Conservation (phyloP, 2,797 vertebrate species). For the Sebastiscus tertius region DNA sequence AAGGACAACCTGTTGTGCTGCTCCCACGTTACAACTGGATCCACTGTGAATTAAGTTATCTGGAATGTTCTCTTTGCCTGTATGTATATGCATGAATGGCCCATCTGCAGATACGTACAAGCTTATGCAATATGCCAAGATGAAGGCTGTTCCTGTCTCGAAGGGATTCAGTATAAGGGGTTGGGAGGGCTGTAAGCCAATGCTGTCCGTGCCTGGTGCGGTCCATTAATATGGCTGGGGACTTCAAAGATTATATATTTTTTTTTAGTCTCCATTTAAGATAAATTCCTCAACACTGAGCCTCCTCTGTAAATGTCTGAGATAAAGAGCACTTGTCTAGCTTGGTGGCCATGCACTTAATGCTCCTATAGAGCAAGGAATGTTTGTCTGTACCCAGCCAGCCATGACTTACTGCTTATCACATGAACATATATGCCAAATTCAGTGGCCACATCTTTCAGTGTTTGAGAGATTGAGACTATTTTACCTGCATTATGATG, state of each 20-base stretch:
- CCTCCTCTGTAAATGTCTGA: constrained; percentile 48
- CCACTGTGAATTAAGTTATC: constrained; percentile 88
- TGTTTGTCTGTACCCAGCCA: constrained; percentile 52
- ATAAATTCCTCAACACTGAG: constrained; percentile 48
- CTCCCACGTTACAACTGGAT: constrained; percentile 85
- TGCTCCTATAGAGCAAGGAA: constrained; percentile 51
- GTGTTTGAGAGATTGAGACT: constrained; percentile 32
- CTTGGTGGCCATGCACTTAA: constrained; percentile 65
- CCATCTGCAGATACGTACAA: constrained; percentile 74
- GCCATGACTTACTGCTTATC: constrained; percentile 29
- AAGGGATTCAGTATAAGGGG: constrained; percentile 67
- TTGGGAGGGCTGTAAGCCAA: constrained; percentile 66
- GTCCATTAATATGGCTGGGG: constrained; percentile 61
- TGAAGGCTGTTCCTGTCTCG: constrained; percentile 73
- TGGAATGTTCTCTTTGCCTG: constrained; percentile 81
- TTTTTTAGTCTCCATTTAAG: constrained; percentile 8
- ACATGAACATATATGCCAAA: constrained; percentile 31
- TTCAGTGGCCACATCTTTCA: constrained; percentile 30
- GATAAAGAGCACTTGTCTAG: constrained; percentile 39
- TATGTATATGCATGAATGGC: constrained; percentile 70
- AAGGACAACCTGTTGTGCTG: constrained; percentile 87
- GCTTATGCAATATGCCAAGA: constrained; percentile 83
- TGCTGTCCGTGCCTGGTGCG: constrained; percentile 75
- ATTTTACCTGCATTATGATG: constrained; percentile 15
- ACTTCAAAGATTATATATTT: constrained; percentile 15